Base-by-base conservation (phyloP, 2,888 invertebrate species). In the Melinopterus prodromus region DNA sequence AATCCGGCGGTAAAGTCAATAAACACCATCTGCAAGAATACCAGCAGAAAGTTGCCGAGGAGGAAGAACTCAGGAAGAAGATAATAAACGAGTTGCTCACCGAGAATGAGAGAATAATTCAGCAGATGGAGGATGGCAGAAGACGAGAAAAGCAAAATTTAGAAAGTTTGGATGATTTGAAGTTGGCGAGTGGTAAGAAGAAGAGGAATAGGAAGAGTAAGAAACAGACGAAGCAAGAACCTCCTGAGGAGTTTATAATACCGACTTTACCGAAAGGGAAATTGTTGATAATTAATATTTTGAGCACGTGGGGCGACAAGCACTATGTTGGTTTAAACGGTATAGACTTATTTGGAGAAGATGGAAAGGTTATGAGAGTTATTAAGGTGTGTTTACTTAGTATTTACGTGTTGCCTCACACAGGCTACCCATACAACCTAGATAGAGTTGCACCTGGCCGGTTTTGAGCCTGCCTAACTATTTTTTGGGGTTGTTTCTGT, bases 281-380 rank as follows among this genome's bases (percentile, higher is more conserved):
- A 84, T 88, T 91, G 78, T 86, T 96, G 84, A 91, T 92, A 82
- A 89, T 96, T 78, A 93, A 94, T 87, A 94, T 96, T 83, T 89
- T 92, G 79, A 92, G 91, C 16, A 95, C 95, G 38, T 96, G 96
- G 96, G 96, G 96, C 7, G 96, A 96, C 87, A 92, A 92, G 84
- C 93, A 95, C 88, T 93, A 94, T 84, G 93, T 96, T 14, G 96
- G 96, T 0, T 88, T 96, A 78, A 96, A 95, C 86, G 96, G 95
- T 2, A 91, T 96, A 78, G 95, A 96, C 88, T 89, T 96, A 81
- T 96, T 95, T 86, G 92, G 93, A 81, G 89, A 90, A 15, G 89
- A 90, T 77, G 96, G 95, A 9, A 90, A 92, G 82, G 89, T 90
- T 53, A 92, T 93, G 1, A 86, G 87, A 76, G 90, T 95, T 80